A percentile compares a stretch with the other conserved stretches of the same genome.
phyloP scores from a whole-genome alignment of 2,797 vertebrate species.

The Danio choprae region DNA sequence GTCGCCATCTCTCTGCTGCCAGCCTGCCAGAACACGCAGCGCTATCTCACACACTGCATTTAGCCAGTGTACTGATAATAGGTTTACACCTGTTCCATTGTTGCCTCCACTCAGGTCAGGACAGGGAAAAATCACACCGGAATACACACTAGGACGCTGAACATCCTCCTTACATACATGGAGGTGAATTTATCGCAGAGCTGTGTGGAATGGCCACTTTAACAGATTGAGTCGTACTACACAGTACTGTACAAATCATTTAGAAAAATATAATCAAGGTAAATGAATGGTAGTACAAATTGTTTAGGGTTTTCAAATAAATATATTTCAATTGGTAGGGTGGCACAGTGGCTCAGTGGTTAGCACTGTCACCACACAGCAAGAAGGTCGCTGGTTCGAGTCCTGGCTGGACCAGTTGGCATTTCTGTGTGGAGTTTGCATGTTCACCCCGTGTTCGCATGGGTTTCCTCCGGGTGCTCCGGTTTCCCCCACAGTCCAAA shows the following conservation, averaged over 20 bases:
- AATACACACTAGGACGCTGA: conserved; percentile 29
- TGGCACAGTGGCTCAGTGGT: too few relatives aligned
- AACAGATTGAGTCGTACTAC: conserved; percentile 1
- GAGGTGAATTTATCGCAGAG: conserved; percentile 26
- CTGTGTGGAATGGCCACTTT: not conserved
- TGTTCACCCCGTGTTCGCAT: too few relatives aligned
- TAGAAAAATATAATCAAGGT: too few relatives aligned
- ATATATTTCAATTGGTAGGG: too few relatives aligned
- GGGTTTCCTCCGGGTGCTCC: too few relatives aligned
- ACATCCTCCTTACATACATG: conserved; percentile 34
- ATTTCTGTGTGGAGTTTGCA: too few relatives aligned
- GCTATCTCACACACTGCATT: conserved; percentile 57
- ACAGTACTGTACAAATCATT: not conserved
- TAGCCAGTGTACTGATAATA: conserved; percentile 63
- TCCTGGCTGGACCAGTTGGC: too few relatives aligned
- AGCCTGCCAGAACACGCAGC: conserved; percentile 60
- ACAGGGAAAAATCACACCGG: conserved; percentile 45
- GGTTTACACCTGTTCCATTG: conserved; percentile 66
- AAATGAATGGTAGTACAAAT: not conserved
- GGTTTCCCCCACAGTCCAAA: too few relatives aligned
- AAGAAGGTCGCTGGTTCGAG: too few relatives aligned
- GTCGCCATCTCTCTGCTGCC: conserved; percentile 54
- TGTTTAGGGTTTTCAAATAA: not conserved
- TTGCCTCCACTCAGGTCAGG: conserved; percentile 61
- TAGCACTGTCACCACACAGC: too few relatives aligned